phyloP scores from a whole-genome alignment of 2,888 invertebrate genomes.

The Rutpela maculata region DNA sequence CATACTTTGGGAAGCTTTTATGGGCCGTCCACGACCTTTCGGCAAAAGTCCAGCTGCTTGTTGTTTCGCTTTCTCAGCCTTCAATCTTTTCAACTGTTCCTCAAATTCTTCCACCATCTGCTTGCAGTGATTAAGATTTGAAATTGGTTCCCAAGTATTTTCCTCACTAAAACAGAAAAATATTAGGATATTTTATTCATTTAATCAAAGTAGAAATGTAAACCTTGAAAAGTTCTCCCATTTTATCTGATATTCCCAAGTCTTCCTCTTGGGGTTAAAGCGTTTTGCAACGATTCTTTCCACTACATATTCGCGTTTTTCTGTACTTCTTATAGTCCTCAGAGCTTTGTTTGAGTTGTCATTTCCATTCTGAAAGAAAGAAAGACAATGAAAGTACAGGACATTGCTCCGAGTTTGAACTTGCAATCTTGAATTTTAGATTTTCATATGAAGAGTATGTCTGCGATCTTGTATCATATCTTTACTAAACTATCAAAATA shows the following conservation, averaged over 20 bases:
- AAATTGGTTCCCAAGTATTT: constrained; percentile 90
- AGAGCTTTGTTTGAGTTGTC: constrained; percentile 58
- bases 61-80: constrained; percentile 70
- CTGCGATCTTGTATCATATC: too few relatives aligned
- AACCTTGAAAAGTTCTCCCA: constrained; percentile 88
- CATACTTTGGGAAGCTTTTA: not conserved
- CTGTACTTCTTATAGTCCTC: constrained; percentile 55
- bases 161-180: constrained; percentile 77
- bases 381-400: not conserved
- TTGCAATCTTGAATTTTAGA: too few relatives aligned
- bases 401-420: too few relatives aligned
- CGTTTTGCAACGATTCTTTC: constrained; percentile 91
- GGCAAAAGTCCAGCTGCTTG: constrained; percentile 71
- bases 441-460: too few relatives aligned
- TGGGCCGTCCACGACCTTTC: constrained; percentile 67
- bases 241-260: constrained; percentile 89
- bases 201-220: not conserved
- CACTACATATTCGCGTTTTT: constrained; percentile 81
- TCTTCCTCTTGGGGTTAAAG: constrained; percentile 85
- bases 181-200: constrained; percentile 19
- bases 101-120: constrained; percentile 88
- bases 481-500: not conserved
- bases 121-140: constrained; percentile 86
- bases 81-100: constrained; percentile 84
- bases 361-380: constrained; percentile 48